A percentile compares a stretch with the other conserved stretches of the same genome.
Evolutionary conservation across 2,888 invertebrate genomes (phyloP).

Genomic region (Ceraclea dissimilis): DNA sequence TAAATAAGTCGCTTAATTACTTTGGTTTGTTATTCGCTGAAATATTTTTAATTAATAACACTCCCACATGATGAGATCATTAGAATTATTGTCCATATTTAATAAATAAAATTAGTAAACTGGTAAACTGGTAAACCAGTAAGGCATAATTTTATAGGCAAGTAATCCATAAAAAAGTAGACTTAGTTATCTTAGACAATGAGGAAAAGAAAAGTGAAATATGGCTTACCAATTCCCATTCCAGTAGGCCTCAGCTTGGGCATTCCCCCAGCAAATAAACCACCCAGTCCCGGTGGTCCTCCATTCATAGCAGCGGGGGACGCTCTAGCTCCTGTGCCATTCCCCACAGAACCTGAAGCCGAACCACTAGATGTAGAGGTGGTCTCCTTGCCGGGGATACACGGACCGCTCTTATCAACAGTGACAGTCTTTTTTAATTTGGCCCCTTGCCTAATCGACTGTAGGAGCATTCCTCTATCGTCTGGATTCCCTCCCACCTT

Average conservation of each 20-base stretch:
- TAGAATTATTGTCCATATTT: too few species aligned
- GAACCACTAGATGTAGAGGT: constrained; percentile 27
- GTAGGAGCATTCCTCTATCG: constrained; percentile 62
- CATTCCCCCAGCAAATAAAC: constrained; percentile 76
- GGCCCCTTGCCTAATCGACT: constrained; percentile 76
- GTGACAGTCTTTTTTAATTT: constrained; percentile 79
- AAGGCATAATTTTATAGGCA: too few species aligned
- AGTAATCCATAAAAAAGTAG: too few species aligned
- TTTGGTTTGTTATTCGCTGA: too few species aligned
- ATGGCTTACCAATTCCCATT: constrained; percentile 41
- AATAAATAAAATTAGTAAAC: too few species aligned
- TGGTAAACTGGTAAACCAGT: too few species aligned
- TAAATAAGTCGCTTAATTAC: too few species aligned
- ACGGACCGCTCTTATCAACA: constrained; percentile 84
- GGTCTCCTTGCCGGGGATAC: constrained; percentile 54
- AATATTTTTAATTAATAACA: too few species aligned
- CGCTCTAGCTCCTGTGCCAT: constrained; percentile 35
- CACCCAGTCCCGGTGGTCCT: constrained; percentile 50
- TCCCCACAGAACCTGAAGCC: constrained; percentile 32
- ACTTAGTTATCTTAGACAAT: too few species aligned
- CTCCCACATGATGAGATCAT: too few species aligned
- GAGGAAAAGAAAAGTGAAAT: too few species aligned
- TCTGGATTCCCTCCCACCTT: constrained; percentile 46
- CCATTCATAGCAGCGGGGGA: constrained; percentile 39
- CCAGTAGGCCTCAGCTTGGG: constrained; percentile 72